Evolutionary conservation across 2,113 vertebrate genomes (phyloP), one percentile per base, ranked within the genome.

Genomic region (Axis porcinus): DNA sequence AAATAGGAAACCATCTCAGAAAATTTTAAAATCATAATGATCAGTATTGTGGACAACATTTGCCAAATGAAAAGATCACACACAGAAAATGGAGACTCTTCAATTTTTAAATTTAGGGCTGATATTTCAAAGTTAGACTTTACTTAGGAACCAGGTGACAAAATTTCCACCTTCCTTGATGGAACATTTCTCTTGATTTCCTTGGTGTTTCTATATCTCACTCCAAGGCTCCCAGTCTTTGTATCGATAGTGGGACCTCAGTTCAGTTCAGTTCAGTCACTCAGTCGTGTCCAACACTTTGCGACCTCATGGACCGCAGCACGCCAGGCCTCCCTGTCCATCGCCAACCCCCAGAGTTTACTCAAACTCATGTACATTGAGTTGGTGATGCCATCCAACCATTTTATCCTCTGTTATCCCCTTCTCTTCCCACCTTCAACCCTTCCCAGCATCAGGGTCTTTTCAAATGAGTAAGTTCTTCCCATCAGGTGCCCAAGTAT

Each of bases 31-130:
- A 21, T 5, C 64, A 82, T 13, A 54, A 47, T 79, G 57, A 52
- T 23, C 79, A 45, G 14, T 64, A 57, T 91, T 85, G 60, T 45
- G 28, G 8, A 54, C 90, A 30, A 89, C 10, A 95, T 13, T 92
- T 50, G 36, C 64, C 19, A 95, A 50, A 92, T 64, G 70, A 94
- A 95, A 45, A 86, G 4, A 76, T 70, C 4, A 67, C 17, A 86
- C 25, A 81, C 3, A 40, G 64, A 33, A 79, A 45, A 13, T 9
- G 79, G 27, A 45, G 23, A 91, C 84, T 83, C 8, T 74, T 81
- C 30, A 7, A 62, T 50, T 76, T 70, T 96, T 47, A 94, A 85
- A 87, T 45, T 78, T 81, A 93, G 25, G 87, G 64, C 25, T 70
- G 11, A 27, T 58, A 55, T 83, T 95, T 83, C 14, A 86, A 86